Conservation (phyloP, 2,888 invertebrate species). For the Drosophila hamatofila region DNA sequence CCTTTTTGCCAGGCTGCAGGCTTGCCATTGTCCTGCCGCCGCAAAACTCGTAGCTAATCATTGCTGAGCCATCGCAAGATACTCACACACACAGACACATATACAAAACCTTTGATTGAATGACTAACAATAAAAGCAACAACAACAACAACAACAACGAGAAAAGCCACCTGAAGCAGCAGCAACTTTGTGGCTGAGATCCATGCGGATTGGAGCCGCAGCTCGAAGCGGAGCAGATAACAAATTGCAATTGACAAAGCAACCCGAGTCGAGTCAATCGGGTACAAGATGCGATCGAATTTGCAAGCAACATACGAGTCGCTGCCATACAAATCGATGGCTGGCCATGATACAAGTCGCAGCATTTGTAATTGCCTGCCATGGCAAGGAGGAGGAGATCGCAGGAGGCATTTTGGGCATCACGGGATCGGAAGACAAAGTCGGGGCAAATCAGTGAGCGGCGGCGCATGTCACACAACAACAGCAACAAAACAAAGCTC, state of each 20-base stretch:
- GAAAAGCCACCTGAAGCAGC: constrained; percentile 41
- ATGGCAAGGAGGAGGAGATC: constrained; percentile 13
- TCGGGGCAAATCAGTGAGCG: constrained; percentile 71
- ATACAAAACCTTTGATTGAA: constrained; percentile 59
- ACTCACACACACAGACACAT: constrained; percentile 8
- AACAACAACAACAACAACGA: constrained; percentile 3
- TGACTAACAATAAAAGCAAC: constrained; percentile 37
- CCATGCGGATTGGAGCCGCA: constrained; percentile 28
- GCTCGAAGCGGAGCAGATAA: constrained; percentile 64
- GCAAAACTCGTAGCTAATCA: constrained; percentile 53
- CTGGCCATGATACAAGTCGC: constrained; percentile 80
- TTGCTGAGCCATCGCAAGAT: constrained; percentile 35
- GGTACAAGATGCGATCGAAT: constrained; percentile 83
- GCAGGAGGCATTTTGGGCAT: constrained; percentile 17
- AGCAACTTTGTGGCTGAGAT: constrained; percentile 14
- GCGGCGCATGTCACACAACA: constrained; percentile 70
- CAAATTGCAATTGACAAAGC: constrained; percentile 84
- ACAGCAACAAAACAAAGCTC: constrained; percentile 48
- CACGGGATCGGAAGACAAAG: constrained; percentile 32
- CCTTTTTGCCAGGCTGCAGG: constrained; percentile 52
- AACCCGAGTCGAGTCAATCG: constrained; percentile 62
- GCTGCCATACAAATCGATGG: constrained; percentile 80
- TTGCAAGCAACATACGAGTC: constrained; percentile 74
- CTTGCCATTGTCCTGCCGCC: constrained; percentile 64
- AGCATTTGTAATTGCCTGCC: constrained; percentile 74